A percentile compares a stretch with the other conserved stretches of the same genome.
phyloP scores from a whole-genome alignment of 1,140 invertebrate species.

The Drosophila tsacasi region DNA sequence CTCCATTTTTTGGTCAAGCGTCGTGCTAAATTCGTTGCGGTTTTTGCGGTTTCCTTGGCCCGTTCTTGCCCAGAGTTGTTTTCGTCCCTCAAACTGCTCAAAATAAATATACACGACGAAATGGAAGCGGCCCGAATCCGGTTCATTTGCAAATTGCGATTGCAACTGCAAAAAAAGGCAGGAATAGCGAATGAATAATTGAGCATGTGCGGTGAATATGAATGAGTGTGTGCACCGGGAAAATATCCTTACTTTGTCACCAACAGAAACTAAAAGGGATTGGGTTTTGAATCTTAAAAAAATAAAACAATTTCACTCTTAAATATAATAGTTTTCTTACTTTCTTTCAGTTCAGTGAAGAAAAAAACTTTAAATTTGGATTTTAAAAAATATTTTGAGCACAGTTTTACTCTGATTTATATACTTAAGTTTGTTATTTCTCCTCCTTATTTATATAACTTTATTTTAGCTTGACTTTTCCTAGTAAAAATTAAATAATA shows the following conservation, averaged over 20 bases:
- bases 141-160: slow-evolving; percentile 65
- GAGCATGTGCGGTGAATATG: slow-evolving; percentile 59
- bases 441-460: not conserved
- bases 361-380: not conserved
- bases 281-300: not conserved
- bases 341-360: not conserved
- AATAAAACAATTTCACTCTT: accelerated
- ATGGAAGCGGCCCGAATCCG: slow-evolving; percentile 55
- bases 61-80: slow-evolving; percentile 57
- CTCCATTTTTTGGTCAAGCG: slow-evolving; percentile 65
- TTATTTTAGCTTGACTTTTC: not conserved
- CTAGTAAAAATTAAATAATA: too few relatives aligned
- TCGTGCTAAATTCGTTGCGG: slow-evolving; percentile 78
- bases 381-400: too few relatives aligned
- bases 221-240: slow-evolving; percentile 40
- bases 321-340: too few relatives aligned
- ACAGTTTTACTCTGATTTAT: not conserved
- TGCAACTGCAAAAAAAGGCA: slow-evolving; percentile 26
- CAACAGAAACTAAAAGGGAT: too few relatives aligned
- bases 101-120: slow-evolving; percentile 65
- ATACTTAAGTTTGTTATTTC: not conserved
- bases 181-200: slow-evolving; percentile 60
- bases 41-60: slow-evolving; percentile 71
- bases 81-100: slow-evolving; percentile 42
- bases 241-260: not conserved